phyloP scores from a whole-genome alignment of 2,113 vertebrate genomes.

The Leptosomus discolor region DNA sequence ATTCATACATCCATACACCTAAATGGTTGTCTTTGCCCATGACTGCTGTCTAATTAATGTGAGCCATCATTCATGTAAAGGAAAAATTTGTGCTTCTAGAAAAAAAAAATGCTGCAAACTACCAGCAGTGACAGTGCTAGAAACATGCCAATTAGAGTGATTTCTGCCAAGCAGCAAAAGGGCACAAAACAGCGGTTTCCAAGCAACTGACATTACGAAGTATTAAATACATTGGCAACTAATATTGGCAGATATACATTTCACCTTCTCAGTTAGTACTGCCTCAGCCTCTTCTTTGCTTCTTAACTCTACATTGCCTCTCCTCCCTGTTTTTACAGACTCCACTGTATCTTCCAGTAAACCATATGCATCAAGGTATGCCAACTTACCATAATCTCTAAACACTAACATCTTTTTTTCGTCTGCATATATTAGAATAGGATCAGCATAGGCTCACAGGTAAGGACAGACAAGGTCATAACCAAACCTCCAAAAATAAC shows the following conservation, averaged over 20 bases:
- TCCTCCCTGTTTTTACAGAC: neutral
- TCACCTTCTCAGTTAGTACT: neutral
- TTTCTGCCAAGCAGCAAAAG: slow-evolving; percentile 69
- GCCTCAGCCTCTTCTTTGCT: neutral
- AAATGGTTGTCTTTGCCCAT: slow-evolving; percentile 30
- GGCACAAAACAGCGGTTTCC: slow-evolving; percentile 74
- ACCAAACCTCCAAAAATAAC: neutral
- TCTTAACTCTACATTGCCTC: neutral
- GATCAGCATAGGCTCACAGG: neutral
- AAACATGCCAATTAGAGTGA: slow-evolving; percentile 68
- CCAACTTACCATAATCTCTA: neutral
- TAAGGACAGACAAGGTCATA: neutral
- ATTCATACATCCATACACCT: slow-evolving; percentile 29
- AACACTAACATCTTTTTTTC: neutral
- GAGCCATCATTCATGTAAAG: slow-evolving; percentile 47
- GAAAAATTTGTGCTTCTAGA: slow-evolving; percentile 46
- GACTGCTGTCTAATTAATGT: slow-evolving; percentile 63
- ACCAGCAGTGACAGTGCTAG: slow-evolving; percentile 42
- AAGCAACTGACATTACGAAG: slow-evolving; percentile 75
- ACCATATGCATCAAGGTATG: neutral
- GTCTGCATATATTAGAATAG: neutral
- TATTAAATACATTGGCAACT: slow-evolving; percentile 34
- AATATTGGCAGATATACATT: slow-evolving; percentile 8
- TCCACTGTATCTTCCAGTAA: neutral
- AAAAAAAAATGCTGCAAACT: slow-evolving; percentile 10